Evolutionary conservation across 2,888 invertebrate species (phyloP), one percentile per base, ranked within the genome.

Genomic region (Melinopterus prodromus): DNA sequence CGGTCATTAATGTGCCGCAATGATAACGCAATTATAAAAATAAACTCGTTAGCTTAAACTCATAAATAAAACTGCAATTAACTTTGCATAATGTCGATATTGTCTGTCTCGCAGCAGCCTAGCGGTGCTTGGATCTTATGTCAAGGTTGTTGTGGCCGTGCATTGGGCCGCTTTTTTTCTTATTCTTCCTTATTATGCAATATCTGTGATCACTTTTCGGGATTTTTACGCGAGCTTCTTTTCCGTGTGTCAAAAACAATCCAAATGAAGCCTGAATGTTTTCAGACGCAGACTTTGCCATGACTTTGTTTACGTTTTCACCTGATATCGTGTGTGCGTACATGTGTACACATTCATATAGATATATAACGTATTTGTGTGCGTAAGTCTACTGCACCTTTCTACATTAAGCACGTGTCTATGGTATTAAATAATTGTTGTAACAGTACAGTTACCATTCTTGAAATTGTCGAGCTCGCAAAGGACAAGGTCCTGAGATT

Each of bases 351-450:
- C 3, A 26, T 26, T 2, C 3, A 26, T 26, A 26, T 26, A 53
- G 2, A 53, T 53, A 53, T 53, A 53, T 53, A 53, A 6, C 5
- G 53, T 12, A 12, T 53, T 53, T 53, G 53, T 12, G 53, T 53
- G 5, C 53, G 53, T 53, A 9, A 53, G 53, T 53, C 53, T 53
- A 74, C 74, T 74, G 71, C 78, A 78, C 53, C 71, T 35, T 38
- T 38, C 37, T 71, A 36, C 71, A 36, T 16, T 78, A 38, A 77
- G 70, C 80, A 80, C 80, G 80, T 80, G 80, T 77, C 77, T 77
- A 71, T 74, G 69, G 77, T 80, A 80, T 80, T 80, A 80, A 80
- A 80, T 80, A 80, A 80, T 79, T 78, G 76, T 79, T 80, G 77
- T 75, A 80, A 79, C 77, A 80, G 72, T 80, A 78, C 80, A 80